phyloP scores from a whole-genome alignment of 1,140 invertebrate genomes.

The Dermatophagoides farinae region DNA sequence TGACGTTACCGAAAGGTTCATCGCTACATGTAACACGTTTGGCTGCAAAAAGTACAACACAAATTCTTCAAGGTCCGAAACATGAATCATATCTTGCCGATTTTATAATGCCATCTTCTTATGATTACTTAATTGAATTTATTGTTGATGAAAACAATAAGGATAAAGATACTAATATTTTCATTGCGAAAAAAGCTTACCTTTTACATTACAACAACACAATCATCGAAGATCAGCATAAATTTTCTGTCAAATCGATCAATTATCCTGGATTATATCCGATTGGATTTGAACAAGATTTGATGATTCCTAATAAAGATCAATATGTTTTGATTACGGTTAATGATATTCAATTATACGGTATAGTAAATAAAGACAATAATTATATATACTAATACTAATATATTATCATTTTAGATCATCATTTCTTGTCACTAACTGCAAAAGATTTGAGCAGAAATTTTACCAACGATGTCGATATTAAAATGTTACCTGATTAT shows the following conservation, averaged over 20 bases:
- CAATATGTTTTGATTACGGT: neutral
- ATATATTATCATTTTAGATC: neutral
- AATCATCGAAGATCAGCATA: neutral
- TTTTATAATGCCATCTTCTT: neutral
- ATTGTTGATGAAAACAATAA: neutral
- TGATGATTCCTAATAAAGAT: neutral
- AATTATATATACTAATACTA: neutral
- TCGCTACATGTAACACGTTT: neutral
- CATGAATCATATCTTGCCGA: neutral
- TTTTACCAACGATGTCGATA: neutral
- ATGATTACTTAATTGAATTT: neutral
- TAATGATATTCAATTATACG: neutral
- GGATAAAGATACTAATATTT: neutral
- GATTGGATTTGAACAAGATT: neutral
- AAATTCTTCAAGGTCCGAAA: neutral
- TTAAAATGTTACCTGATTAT: neutral
- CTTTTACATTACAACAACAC: neutral
- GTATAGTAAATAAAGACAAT: neutral
- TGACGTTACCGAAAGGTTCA: neutral
- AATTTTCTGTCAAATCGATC: neutral
- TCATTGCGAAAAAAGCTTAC: neutral
- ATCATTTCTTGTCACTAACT: neutral
- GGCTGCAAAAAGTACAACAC: neutral
- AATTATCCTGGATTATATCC: constrained; percentile 7
- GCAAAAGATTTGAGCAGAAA: neutral